Percentiles rank a stretch among this genome's conserved stretches.
phyloP scores from a whole-genome alignment of 37 sponge, comb jelly and placozoan genomes.

The Trichoplax adhaerens region DNA sequence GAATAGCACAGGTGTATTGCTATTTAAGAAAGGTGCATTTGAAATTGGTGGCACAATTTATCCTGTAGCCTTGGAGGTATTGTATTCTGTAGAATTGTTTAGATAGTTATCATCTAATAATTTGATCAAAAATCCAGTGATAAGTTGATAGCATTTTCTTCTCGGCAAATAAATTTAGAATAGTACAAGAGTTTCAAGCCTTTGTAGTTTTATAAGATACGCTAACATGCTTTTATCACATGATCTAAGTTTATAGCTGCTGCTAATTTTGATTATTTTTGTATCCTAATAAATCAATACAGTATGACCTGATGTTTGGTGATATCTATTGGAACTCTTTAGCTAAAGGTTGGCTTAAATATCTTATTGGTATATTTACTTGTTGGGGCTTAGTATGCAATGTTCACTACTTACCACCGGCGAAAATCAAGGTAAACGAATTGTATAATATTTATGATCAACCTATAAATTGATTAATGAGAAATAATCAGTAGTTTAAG shows the following conservation, averaged over 20 bases:
- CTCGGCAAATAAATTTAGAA: too few relatives aligned
- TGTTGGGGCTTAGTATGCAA: constrained; percentile 97
- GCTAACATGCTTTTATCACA: too few relatives aligned
- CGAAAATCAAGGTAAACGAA: constrained; percentile 18
- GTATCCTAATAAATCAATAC: neutral
- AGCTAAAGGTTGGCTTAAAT: constrained; percentile 29
- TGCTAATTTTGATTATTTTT: too few relatives aligned
- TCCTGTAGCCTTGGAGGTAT: constrained; percentile 92
- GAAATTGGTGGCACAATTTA: constrained; percentile 87
- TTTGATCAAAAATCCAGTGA: too few relatives aligned
- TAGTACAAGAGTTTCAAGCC: too few relatives aligned
- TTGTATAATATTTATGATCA: neutral
- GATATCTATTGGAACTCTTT: constrained; percentile 98
- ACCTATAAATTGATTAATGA: neutral
- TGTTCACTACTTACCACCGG: constrained; percentile 76
- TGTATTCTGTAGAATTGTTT: neutral
- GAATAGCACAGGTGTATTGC: constrained; percentile 96
- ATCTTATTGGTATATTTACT: constrained; percentile 86
- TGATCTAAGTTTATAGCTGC: too few relatives aligned
- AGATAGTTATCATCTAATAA: too few relatives aligned
- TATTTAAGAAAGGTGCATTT: constrained; percentile 99
- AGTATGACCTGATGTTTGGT: constrained; percentile 82
- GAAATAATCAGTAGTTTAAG: neutral
- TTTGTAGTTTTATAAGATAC: too few relatives aligned
- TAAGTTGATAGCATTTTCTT: too few relatives aligned